Conservation (phyloP, 2,888 invertebrate genomes). For the Myathropa florea region DNA sequence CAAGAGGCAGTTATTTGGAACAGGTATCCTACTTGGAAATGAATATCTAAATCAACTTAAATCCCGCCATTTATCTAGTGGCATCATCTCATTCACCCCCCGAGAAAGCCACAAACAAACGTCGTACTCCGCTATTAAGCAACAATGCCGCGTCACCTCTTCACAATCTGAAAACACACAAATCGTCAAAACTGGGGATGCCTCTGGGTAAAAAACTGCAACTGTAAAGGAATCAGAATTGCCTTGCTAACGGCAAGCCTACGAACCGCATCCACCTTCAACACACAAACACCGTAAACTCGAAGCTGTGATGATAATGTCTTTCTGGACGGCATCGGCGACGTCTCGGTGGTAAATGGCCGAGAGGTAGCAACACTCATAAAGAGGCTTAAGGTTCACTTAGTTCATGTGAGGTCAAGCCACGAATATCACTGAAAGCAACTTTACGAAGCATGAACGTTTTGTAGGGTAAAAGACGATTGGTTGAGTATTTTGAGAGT, state of each 20-base stretch:
- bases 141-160: too few species aligned
- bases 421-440: not conserved
- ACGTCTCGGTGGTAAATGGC: not conserved
- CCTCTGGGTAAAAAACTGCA: not conserved
- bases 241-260: not conserved
- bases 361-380: not conserved
- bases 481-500: too few species aligned
- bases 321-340: not conserved
- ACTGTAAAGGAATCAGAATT: not conserved
- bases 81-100: too few species aligned
- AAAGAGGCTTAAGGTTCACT: constrained; percentile 22
- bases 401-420: constrained; percentile 24
- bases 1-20: too few species aligned
- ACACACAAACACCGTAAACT: constrained; percentile 17
- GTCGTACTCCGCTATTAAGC: too few species aligned
- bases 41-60: too few species aligned
- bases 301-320: not conserved
- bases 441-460: not conserved
- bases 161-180: too few species aligned
- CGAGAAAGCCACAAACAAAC: too few species aligned
- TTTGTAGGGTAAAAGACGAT: not conserved
- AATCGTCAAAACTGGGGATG: too few species aligned
- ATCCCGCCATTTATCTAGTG: too few species aligned
- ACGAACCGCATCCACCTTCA: constrained; percentile 32
- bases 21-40: too few species aligned